A percentile compares a stretch with the other conserved stretches of the same genome.
Evolutionary conservation across 2,888 invertebrate species (phyloP).

Genomic region (Tiliacea citrago): DNA sequence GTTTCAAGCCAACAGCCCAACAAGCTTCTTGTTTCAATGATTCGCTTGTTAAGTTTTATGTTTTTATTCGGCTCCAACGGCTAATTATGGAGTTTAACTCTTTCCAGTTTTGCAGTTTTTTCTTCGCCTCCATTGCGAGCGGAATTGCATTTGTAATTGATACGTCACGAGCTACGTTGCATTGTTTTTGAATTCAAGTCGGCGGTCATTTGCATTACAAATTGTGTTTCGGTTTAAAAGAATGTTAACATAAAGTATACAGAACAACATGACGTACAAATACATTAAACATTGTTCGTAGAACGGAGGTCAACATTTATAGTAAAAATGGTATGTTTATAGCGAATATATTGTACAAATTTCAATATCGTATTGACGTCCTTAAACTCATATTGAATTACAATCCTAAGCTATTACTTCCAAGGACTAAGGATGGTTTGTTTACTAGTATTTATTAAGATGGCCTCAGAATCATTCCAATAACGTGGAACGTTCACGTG

Average conservation of each 20-base stretch:
- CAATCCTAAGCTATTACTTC: not conserved
- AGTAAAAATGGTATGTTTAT: conserved; percentile 28
- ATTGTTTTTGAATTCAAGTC: conserved; percentile 46
- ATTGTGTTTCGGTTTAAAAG: conserved; percentile 44
- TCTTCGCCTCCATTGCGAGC: conserved; percentile 16
- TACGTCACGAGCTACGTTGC: conserved; percentile 38
- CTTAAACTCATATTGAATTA: not conserved
- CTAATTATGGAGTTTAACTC: conserved; percentile 66
- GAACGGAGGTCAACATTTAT: conserved; percentile 28
- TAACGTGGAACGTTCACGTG: no score
- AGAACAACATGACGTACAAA: conserved; percentile 38
- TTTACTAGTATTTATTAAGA: not conserved
- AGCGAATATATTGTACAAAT: not conserved
- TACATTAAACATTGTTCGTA: conserved; percentile 43
- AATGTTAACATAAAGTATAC: conserved; percentile 43
- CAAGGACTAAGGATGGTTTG: not conserved
- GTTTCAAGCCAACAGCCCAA: conserved; percentile 79
- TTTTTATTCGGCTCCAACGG: conserved; percentile 70
- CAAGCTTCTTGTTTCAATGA: conserved; percentile 82
- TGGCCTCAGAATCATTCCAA: not conserved
- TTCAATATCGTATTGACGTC: not conserved
- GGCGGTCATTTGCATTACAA: conserved; percentile 49
- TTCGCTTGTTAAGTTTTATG: conserved; percentile 82
- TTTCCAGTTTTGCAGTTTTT: conserved; percentile 54
- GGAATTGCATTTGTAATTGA: conserved; percentile 59